Base-by-base conservation (phyloP, 2,113 vertebrate genomes). In the Cheirogaleus medius region DNA sequence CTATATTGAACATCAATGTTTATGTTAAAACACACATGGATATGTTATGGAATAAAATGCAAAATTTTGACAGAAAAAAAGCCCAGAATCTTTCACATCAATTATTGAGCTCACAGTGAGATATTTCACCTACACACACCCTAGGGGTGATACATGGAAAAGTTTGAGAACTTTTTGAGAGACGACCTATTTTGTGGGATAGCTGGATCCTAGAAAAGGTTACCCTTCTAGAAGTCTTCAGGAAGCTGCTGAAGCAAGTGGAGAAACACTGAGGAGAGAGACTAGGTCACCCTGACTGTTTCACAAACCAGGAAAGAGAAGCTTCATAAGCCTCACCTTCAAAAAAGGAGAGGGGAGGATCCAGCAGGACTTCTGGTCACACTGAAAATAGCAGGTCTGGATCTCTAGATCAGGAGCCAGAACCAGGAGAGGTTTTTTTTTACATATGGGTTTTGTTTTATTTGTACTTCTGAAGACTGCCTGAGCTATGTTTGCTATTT, bases 151-250 rank as follows among this genome's bases (percentile, higher is more conserved):
- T 37, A 49, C 29, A 52, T 37, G 52, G 52, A 76, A 82, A 91
- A 27, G 3, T 58, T 11, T 42, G 69, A 83, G 56, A 87, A 76
- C 32, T 83, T 66, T 81, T 34, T 84, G 69, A 89, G 49, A 12
- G 17, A 96, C 77, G 17, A 96, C 83, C 21, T 91, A 87, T 69
- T 92, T 68, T 77, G 37, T 88, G 49, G n/a, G 47, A 74, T 42
- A 89, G 39, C 13, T 77, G 60, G 69, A 54, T 58, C 39, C 39
- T 78, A 76, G 17, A 85, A 71, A 87, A 18, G 12, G 56, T 32
- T 76, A 58, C 32, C 49, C 49, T 15, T 94, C 60, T 23, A 13
- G n/a, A 91, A 87, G n/a, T 87, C 42, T 32, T 94, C 60, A 69
- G 58, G 39, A 94, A 66, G 77, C 37, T 34, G 5, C 3, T 88